Conservation (phyloP, 2,797 vertebrate species). For the Hapalemur alaotrensis region DNA sequence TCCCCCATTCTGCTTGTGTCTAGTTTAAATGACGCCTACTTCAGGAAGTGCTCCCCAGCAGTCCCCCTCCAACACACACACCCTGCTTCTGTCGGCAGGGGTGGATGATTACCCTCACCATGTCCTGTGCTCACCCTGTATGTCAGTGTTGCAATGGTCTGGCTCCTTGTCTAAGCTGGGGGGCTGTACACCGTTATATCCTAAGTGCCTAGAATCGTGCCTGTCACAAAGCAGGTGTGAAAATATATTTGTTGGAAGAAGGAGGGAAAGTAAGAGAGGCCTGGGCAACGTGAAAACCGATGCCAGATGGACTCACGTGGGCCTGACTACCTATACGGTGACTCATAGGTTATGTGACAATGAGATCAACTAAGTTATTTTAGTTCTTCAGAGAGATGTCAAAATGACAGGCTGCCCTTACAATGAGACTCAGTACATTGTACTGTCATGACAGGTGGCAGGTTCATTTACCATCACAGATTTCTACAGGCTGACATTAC, state of each 20-base stretch:
- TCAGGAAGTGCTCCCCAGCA: background rate
- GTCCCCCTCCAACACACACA: too few relatives aligned
- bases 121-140: background rate
- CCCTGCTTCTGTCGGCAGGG: background rate
- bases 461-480: background rate
- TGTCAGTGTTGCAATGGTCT: background rate
- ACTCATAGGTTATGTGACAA: background rate
- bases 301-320: background rate
- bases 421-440: background rate
- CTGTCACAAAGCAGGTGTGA: background rate
- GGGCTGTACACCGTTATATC: background rate
- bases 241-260: background rate
- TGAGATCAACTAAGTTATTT: background rate
- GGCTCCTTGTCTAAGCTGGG: background rate
- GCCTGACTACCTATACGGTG: background rate
- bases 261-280: background rate
- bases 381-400: background rate
- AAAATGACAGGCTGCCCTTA: slow-evolving; percentile 26
- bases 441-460: background rate
- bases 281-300: background rate
- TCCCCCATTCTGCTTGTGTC: background rate
- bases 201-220: background rate
- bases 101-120: background rate
- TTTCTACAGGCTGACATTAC: background rate
- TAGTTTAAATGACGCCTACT: background rate